Conservation (phyloP, 2,113 vertebrate genomes). For the Lontra canadensis region DNA sequence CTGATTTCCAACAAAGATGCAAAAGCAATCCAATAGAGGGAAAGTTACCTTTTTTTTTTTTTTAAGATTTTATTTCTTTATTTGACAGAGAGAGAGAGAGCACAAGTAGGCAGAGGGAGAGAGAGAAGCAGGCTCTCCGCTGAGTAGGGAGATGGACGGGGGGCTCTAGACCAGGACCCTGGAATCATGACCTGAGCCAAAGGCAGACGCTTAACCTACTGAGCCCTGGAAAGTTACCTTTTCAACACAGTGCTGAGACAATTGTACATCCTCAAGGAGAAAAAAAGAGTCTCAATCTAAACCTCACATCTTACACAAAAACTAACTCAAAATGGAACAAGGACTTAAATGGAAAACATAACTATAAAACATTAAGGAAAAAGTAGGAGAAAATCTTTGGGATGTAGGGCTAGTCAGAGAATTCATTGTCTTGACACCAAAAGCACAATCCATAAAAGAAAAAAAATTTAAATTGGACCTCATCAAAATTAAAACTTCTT, state of each 20-base stretch:
- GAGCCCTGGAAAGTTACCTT: background rate
- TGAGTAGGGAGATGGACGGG: no score
- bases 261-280: background rate
- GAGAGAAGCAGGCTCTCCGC: no score
- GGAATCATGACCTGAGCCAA: no score
- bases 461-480: background rate
- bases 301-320: conserved; percentile 16
- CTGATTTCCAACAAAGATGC: conserved; percentile 21
- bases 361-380: background rate
- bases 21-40: conserved; percentile 30
- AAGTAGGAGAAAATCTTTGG: background rate
- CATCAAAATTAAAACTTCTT: background rate
- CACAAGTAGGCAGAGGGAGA: no score
- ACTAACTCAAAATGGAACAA: background rate
- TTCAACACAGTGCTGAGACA: background rate
- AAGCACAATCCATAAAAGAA: background rate
- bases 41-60: background rate
- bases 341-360: background rate
- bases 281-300: background rate
- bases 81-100: no score
- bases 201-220: no score
- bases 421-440: background rate
- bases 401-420: background rate
- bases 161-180: no score
- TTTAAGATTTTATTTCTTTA: no score